phyloP scores from a whole-genome alignment of 1,140 invertebrate species.

The Araneus ventricosus region DNA sequence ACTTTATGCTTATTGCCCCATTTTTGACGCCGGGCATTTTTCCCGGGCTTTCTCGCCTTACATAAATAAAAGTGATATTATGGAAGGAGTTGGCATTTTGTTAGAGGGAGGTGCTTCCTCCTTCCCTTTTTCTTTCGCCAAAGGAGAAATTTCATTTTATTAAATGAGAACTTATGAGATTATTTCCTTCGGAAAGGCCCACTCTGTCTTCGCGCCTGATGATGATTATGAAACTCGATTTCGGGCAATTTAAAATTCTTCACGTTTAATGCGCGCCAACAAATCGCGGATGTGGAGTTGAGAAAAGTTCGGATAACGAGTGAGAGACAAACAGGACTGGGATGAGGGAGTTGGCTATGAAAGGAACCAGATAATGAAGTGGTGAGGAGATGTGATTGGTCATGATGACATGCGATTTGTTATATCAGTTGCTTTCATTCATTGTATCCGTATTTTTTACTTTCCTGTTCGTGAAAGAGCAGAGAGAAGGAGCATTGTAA shows the following conservation, averaged over 20 bases:
- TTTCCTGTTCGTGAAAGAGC: too few species aligned
- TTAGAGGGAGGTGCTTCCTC: conserved; percentile 26
- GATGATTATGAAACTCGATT: conserved; percentile 48
- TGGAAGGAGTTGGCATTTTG: conserved; percentile 68
- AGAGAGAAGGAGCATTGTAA: too few species aligned
- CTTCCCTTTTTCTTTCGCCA: conserved; percentile 19
- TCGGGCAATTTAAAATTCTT: conserved; percentile 22
- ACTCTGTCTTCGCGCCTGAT: conserved; percentile 21
- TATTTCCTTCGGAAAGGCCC: conserved; percentile 34
- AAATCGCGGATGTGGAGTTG: background rate
- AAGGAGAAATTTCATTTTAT: conserved; percentile 61
- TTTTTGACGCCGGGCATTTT: conserved; percentile 73
- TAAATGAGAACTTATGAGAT: conserved; percentile 71
- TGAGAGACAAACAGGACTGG: background rate
- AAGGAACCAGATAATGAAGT: too few species aligned
- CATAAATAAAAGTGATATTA: conserved; percentile 73
- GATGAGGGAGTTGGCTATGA: background rate
- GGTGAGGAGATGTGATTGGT: too few species aligned
- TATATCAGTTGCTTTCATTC: too few species aligned
- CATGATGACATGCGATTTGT: too few species aligned
- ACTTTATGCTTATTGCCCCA: conserved; percentile 74
- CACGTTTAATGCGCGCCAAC: conserved; percentile 3
- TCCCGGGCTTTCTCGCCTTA: conserved; percentile 60
- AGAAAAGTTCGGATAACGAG: conserved; percentile 8
- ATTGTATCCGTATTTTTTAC: too few species aligned